Evolutionary conservation across 2,888 invertebrate species (phyloP).

Genomic region (Autographa pulchrina): DNA sequence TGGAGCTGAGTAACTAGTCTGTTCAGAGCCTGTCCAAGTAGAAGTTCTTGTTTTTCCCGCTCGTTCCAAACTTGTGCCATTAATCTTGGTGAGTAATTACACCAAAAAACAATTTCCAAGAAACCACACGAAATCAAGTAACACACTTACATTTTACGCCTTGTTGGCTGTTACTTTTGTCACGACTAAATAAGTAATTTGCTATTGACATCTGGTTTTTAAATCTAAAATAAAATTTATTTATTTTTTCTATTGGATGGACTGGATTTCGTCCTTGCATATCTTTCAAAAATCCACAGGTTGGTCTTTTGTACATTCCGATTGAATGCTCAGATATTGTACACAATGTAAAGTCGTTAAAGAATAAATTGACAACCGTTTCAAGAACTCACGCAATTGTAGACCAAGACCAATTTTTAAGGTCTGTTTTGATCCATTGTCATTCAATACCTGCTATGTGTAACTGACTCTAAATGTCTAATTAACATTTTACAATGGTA

Average conservation of each 20-base stretch:
- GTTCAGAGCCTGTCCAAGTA: constrained; percentile 17
- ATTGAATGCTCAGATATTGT: too few relatives aligned
- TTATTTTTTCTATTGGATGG: neutral
- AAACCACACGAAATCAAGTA: constrained; percentile 19
- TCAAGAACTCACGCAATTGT: neutral
- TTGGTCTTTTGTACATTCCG: too few relatives aligned
- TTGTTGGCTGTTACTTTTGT: constrained; percentile 31
- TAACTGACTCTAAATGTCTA: constrained; percentile 38
- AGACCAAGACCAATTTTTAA: neutral
- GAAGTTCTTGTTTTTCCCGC: constrained; percentile 23
- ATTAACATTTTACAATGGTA: constrained; percentile 62
- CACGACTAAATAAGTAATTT: constrained; percentile 26
- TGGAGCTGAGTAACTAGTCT: constrained; percentile 21
- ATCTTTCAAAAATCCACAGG: too few relatives aligned
- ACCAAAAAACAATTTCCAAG: constrained; percentile 35
- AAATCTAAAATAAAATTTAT: constrained; percentile 19
- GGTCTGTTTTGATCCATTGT: constrained; percentile 10
- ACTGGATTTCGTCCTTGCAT: too few relatives aligned
- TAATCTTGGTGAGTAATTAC: constrained; percentile 37
- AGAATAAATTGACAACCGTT: neutral
- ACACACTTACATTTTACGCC: constrained; percentile 23
- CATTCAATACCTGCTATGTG: constrained; percentile 22
- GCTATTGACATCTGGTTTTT: neutral
- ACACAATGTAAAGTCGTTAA: too few relatives aligned
- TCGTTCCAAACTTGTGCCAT: constrained; percentile 36